Evolutionary conservation across 2,797 vertebrate species (phyloP).

Genomic region (Liparis tanakae): DNA sequence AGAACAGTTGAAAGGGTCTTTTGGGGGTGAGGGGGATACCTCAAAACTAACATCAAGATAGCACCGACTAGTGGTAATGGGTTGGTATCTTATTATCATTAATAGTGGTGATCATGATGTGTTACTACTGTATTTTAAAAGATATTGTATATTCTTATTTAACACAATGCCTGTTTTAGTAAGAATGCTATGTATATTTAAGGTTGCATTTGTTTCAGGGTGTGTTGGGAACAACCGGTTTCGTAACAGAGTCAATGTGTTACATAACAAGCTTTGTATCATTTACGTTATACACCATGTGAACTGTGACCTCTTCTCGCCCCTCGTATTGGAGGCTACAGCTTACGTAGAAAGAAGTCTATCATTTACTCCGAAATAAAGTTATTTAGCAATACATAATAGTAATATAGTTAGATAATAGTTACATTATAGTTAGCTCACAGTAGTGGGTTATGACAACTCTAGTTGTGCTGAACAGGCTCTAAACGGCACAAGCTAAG

Average conservation of each 20-base stretch:
- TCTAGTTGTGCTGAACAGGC: not conserved
- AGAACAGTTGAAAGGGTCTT: not conserved
- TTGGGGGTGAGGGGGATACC: too few species aligned
- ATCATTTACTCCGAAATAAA: not conserved
- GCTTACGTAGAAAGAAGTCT: rapidly evolving
- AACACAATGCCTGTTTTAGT: not conserved
- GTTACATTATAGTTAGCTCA: constrained; percentile 14
- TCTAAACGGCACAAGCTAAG: not conserved
- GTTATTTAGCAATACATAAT: not conserved
- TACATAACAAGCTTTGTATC: not conserved
- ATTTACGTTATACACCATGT: not conserved
- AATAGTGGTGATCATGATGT: not conserved
- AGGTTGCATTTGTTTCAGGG: not conserved
- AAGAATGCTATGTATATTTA: not conserved
- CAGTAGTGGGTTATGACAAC: not conserved
- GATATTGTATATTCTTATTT: not conserved
- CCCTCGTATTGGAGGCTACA: rapidly evolving
- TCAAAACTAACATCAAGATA: not conserved
- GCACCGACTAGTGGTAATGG: not conserved
- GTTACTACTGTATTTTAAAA: not conserved
- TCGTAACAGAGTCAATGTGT: too few species aligned
- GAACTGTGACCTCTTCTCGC: rapidly evolving
- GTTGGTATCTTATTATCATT: not conserved
- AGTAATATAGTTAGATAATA: too few species aligned
- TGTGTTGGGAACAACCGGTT: not conserved